Evolutionary conservation across 2,797 vertebrate species (phyloP).

Genomic region (Tapera naevia): DNA sequence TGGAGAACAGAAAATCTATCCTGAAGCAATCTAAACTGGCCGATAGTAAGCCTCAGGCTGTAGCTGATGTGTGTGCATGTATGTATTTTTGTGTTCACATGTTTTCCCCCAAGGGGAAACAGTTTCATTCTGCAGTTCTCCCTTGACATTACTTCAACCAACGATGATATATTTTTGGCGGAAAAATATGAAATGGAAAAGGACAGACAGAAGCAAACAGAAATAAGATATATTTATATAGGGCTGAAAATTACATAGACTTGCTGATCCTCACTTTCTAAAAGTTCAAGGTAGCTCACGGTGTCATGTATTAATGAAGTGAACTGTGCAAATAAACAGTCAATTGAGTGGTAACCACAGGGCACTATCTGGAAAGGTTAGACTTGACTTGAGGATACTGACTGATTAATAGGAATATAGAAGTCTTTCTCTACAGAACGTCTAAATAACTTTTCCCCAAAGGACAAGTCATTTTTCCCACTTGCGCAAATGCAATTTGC

Average conservation of each 20-base stretch:
- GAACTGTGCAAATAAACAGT: slow-evolving; percentile 32
- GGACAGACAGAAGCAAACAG: slow-evolving; percentile 13
- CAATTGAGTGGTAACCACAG: slow-evolving; percentile 3
- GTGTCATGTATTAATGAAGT: slow-evolving; percentile 4
- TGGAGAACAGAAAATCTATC: slow-evolving; percentile 31
- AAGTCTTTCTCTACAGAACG: background rate
- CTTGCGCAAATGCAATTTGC: background rate
- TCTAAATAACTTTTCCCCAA: background rate
- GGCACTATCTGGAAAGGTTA: slow-evolving; percentile 40
- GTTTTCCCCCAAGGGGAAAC: slow-evolving; percentile 38
- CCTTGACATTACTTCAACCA: background rate
- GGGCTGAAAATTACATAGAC: background rate
- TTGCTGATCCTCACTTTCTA: background rate
- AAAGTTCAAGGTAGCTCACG: slow-evolving; percentile 1
- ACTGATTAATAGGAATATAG: slow-evolving; percentile 7
- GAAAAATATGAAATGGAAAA: slow-evolving; percentile 22
- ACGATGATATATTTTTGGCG: slow-evolving; percentile 5
- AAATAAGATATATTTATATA: background rate
- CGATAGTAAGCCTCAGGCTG: slow-evolving; percentile 11
- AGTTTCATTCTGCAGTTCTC: background rate
- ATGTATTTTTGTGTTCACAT: slow-evolving; percentile 18
- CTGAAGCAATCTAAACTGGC: slow-evolving; percentile 13
- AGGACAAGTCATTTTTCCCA: background rate
- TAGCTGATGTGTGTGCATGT: background rate
- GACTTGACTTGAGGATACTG: slow-evolving; percentile 34